Base-by-base conservation (phyloP, 2,888 invertebrate species). In the Thereva nobilitata region DNA sequence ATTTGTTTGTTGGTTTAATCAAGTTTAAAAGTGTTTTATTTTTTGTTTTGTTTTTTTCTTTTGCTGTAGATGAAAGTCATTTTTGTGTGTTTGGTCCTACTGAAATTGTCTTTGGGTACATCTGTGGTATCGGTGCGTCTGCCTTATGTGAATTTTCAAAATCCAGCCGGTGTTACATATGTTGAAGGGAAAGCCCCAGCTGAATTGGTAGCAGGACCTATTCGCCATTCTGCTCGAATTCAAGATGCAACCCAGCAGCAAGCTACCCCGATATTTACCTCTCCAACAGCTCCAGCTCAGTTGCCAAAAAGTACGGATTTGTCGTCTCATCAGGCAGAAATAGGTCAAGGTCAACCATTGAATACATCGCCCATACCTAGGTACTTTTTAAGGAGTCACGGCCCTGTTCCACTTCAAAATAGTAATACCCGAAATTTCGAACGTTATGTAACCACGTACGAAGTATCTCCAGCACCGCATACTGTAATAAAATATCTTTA, bases 141-240 rank as follows among this genome's bases (percentile, higher is more conserved):
- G 8, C 61, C 61, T 41, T 50, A 61, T 40, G 50, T 23, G 23
- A 23, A 23, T 23, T 23, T 23, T 23, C 23, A 10, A 12, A 84
- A 81, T 77, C 84, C 85, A 5, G 85, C 85, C 4, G 84, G 83
- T 70, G 83, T 85, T 7, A 84, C 82, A 23, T 84, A 84, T 73
- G 74, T 84, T 23, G 75, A 77, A 57, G 78, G 76, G n/a, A 75
- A 64, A 38, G 77, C 78, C 7, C 76, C 79, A 0, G 75, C 74
- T 2, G 79, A 79, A 10, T 72, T 76, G 2, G 74, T 73, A 53
- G 76, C 75, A n/a, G 75, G 75, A 12, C 76, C 75, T 41, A 49
- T 54, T 34, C 52, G 49, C 35, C 41, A 55, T 23, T 23, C 23
- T 23, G 23, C 23, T 2, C 23, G 23, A 23, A 23, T 23, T 23